Conservation (phyloP, 1,140 invertebrate species). For the Carcinoscorpius rotundicauda region DNA sequence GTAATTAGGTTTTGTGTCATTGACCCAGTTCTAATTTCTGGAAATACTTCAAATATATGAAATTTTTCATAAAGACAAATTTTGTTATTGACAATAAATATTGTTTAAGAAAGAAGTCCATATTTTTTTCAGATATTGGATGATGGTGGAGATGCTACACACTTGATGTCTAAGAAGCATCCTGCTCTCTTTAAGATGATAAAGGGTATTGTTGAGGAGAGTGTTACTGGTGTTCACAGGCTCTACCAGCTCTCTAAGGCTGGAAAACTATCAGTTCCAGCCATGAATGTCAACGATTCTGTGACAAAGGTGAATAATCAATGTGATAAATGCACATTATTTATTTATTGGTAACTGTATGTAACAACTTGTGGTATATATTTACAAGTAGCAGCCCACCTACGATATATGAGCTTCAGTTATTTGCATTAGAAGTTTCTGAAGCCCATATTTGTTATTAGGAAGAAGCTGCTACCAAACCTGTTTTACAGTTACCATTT, state of each 20-base stretch:
- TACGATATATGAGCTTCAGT: too few species aligned
- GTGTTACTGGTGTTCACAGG: slow-evolving; percentile 91
- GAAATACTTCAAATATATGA: slow-evolving; percentile 4
- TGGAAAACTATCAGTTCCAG: slow-evolving; percentile 90
- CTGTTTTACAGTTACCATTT: too few species aligned
- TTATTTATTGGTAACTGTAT: too few species aligned
- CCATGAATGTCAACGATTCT: slow-evolving; percentile 98
- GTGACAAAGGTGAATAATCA: slow-evolving; percentile 59
- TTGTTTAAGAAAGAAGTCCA: not conserved
- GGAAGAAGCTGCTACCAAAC: too few species aligned
- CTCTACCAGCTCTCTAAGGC: slow-evolving; percentile 96
- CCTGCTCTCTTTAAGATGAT: slow-evolving; percentile 89
- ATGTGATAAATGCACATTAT: too few species aligned
- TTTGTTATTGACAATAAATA: too few species aligned
- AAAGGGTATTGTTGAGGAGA: slow-evolving; percentile 95
- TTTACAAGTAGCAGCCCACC: too few species aligned
- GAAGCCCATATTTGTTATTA: too few species aligned
- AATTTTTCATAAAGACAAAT: not conserved
- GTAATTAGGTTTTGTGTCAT: too few species aligned
- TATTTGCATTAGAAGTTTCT: too few species aligned
- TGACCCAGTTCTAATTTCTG: not conserved
- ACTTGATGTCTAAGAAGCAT: slow-evolving; percentile 94
- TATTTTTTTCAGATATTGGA: slow-evolving; percentile 63
- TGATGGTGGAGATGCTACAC: slow-evolving; percentile 93
- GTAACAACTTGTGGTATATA: too few species aligned